Base-by-base conservation (phyloP, 2,797 vertebrate species). In the Arnoldichthys spilopterus region DNA sequence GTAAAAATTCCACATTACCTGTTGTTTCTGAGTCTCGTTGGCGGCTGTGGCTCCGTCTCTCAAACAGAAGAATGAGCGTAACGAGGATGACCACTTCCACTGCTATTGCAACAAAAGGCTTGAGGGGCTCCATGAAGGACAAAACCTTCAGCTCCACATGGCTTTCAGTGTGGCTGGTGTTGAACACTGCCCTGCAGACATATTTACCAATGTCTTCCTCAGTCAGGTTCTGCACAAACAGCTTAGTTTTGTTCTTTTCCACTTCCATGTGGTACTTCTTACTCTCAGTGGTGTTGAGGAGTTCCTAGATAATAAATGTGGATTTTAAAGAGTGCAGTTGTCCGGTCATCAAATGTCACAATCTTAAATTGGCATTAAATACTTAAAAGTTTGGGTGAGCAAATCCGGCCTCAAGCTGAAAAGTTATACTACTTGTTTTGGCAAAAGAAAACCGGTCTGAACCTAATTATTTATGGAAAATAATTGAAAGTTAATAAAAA, bases 91-190 rank as follows among this genome's bases (percentile, higher is more conserved):
- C 3, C 28, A 96, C 97, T 81, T 97, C 96, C 0, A 82, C 84
- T 66, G 93, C 63, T 70, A 98, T 90, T 68, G 74, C 92, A 1
- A 96, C 0, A 83, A 98, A 98, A 0, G 94, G 95, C 83, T 96
- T 98, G 72, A 98, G 92, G 30, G 97, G 96, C 68, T 91, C 95
- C 16, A 85, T 11, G 51, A 94, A 88, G 26, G 88, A 93, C 67
- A 98, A 90, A 63, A 98, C 94, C 71, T 72, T 92, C 15, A 99
- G 87, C 0, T 92, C 45, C 59, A 94, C 8, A 0, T 37, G 85
- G 9, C 84, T 76, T 79, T 85, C 76, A 0, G 88, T 89, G 62
- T 77, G 82, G 4, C 90, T 85, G 40, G 96, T 81, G 3, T 69
- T 22, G 80, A 95, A 98, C 43, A 85, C 28, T 0, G 96, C 96